Conservation (phyloP, 2,888 invertebrate species). For the Aspidiotus destructor region DNA sequence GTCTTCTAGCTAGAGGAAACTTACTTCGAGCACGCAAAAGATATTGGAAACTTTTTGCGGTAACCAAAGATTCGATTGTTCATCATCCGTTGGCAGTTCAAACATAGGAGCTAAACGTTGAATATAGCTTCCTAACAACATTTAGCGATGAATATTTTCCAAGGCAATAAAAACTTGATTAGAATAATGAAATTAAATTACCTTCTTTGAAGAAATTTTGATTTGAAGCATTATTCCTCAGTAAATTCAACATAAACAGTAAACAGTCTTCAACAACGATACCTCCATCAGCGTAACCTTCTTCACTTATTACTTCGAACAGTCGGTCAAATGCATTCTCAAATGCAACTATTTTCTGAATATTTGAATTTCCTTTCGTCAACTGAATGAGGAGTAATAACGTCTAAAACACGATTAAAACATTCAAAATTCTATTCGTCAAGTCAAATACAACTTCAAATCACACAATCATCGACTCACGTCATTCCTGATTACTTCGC, state of each 20-base stretch:
- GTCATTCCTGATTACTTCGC: conserved; percentile 93
- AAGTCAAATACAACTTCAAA: not conserved
- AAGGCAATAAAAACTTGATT: not conserved
- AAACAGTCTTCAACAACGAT: conserved; percentile 98
- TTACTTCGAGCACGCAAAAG: conserved; percentile 78
- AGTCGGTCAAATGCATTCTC: conserved; percentile 96
- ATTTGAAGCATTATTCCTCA: conserved; percentile 92
- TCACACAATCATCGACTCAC: conserved; percentile 45
- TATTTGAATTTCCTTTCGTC: conserved; percentile 90
- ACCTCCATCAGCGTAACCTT: conserved; percentile 88
- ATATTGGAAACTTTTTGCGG: conserved; percentile 91
- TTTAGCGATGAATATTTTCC: not conserved
- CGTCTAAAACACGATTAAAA: conserved; percentile 46
- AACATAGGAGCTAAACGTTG: conserved; percentile 85
- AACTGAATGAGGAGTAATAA: conserved; percentile 81
- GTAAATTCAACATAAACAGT: conserved; percentile 78
- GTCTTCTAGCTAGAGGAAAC: not conserved
- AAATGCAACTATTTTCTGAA: conserved; percentile 98
- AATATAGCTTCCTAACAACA: conserved; percentile 67
- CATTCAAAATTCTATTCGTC: not conserved
- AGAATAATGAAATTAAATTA: conserved; percentile 36
- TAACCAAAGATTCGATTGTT: conserved; percentile 70
- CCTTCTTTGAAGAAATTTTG: conserved; percentile 97
- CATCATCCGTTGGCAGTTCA: conserved; percentile 57
- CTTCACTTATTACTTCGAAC: conserved; percentile 82